Percentiles rank a stretch among this genome's conserved stretches.
Evolutionary conservation across 2,113 vertebrate species (phyloP).

Genomic region (Oreochromis spilurus): DNA sequence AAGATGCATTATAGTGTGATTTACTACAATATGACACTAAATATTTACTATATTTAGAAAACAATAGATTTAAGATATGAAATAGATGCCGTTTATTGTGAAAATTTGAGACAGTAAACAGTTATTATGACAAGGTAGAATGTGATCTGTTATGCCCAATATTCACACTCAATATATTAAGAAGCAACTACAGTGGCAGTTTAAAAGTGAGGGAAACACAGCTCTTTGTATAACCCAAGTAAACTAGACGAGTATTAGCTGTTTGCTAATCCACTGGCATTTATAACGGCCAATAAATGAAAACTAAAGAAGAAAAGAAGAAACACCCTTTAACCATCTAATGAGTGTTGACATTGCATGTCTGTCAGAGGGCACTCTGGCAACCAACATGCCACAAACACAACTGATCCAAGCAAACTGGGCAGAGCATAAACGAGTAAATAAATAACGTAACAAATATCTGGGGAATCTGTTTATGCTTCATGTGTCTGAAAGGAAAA

Average conservation of each 20-base stretch:
- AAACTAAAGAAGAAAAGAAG: not conserved
- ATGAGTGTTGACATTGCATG: accelerated
- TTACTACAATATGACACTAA: not conserved
- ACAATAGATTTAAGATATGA: not conserved
- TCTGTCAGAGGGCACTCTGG: not conserved
- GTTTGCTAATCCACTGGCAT: not conserved
- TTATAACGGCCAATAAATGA: not conserved
- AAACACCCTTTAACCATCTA: not conserved
- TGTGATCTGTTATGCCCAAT: not conserved
- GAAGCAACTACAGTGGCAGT: not conserved
- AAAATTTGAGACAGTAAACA: not conserved
- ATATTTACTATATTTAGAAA: not conserved
- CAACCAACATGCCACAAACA: not conserved
- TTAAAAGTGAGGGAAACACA: not conserved
- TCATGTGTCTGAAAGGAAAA: not conserved
- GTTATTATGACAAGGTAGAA: not conserved
- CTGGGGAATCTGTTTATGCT: not conserved
- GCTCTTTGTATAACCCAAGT: accelerated
- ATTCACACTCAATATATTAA: not conserved
- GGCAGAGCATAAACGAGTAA: not conserved
- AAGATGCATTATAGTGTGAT: not conserved
- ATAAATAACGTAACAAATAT: not conserved
- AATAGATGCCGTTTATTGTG: not conserved
- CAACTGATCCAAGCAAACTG: not conserved
- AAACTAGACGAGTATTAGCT: not conserved